Percentiles rank a stretch among this genome's conserved stretches.
These are phyloP conservation scores for Mesitornis unicolor DNA, from an alignment of 2,113 vertebrate genomes.

Conservation along the genomic window DNA sequence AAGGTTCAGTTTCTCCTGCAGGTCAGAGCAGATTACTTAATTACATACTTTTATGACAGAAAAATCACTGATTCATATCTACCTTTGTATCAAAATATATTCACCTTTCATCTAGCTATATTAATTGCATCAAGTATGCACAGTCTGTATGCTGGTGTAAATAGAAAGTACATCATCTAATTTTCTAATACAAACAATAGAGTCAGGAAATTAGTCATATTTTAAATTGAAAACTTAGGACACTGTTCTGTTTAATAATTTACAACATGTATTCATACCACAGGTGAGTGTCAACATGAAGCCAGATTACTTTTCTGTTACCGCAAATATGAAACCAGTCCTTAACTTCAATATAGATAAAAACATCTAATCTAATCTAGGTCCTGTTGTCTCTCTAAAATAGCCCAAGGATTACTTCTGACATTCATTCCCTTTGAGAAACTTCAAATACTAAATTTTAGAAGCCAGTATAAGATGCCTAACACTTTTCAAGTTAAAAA, in stretches of 20 bases:
- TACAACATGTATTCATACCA: background rate
- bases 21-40: constrained; percentile 4
- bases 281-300: background rate
- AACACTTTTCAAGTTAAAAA: background rate
- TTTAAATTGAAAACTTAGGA: background rate
- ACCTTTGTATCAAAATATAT: background rate
- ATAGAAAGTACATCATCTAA: background rate
- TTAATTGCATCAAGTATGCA: background rate
- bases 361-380: background rate
- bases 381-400: background rate
- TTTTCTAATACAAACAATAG: background rate
- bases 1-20: background rate
- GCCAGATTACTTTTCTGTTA: background rate
- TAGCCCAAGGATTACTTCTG: background rate
- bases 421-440: background rate
- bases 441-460: background rate
- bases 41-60: background rate
- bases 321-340: background rate
- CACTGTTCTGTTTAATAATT: background rate
- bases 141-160: background rate
- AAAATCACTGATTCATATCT: background rate
- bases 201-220: background rate
- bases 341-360: background rate
- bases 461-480: background rate
- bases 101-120: background rate